These are phyloP conservation scores for Steromphala cineraria DNA, from an alignment of 2,888 invertebrate genomes.

Conservation along the genomic window DNA sequence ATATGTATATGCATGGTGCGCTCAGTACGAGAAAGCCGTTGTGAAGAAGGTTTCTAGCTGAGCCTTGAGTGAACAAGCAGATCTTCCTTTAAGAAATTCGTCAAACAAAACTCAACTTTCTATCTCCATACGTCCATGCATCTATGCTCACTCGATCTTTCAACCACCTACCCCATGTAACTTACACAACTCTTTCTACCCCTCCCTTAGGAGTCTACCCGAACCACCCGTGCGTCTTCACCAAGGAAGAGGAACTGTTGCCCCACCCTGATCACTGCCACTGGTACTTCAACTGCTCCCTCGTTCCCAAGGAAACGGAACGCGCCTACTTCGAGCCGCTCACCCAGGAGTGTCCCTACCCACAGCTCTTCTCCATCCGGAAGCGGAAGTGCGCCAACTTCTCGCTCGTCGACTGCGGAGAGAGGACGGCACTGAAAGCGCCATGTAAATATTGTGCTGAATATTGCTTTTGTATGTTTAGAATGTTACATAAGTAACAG, in stretches of 20 bases:
- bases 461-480: no score
- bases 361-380: constrained; percentile 44
- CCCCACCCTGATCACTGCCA: constrained; percentile 58
- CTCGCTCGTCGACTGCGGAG: constrained; percentile 41
- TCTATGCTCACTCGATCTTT: no score
- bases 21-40: no score
- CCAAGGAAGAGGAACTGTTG: constrained; percentile 35
- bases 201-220: constrained; percentile 6
- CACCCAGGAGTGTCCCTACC: constrained; percentile 51
- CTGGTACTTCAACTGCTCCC: constrained; percentile 56
- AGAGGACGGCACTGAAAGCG: constrained; percentile 43
- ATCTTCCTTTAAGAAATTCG: no score
- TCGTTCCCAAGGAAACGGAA: neutral
- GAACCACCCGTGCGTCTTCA: constrained; percentile 24
- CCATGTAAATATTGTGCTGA: constrained; percentile 44
- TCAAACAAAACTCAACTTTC: no score
- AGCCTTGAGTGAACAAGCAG: no score
- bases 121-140: no score
- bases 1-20: no score
- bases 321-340: constrained; percentile 23
- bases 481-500: no score
- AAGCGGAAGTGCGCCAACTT: constrained; percentile 43
- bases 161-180: neutral
- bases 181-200: neutral
- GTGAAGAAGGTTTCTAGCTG: no score